Evolutionary conservation across 2,888 invertebrate species (phyloP).

Genomic region (Machimus rusticus): DNA sequence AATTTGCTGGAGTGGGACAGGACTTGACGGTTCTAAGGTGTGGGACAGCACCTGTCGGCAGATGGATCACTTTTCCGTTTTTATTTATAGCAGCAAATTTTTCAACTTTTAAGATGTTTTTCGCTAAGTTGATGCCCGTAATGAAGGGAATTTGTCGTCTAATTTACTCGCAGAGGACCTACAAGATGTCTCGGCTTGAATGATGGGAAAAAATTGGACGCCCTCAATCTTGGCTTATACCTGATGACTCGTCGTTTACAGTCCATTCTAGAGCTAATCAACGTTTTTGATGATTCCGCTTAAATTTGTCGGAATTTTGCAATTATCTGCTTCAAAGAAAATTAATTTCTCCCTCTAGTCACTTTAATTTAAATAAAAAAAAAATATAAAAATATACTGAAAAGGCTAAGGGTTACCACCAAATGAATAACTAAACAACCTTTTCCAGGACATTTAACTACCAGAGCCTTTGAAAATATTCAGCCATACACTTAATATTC

Average conservation of each 20-base stretch:
- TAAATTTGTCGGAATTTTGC: background rate
- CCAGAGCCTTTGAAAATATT: background rate
- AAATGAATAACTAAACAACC: background rate
- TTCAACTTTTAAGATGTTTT: background rate
- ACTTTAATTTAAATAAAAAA: background rate
- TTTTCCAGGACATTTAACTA: background rate
- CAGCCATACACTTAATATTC: background rate
- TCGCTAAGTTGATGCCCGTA: background rate
- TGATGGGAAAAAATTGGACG: background rate
- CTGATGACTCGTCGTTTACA: background rate
- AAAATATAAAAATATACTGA: background rate
- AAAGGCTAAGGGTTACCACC: background rate
- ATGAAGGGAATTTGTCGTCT: background rate
- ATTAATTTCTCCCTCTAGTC: background rate
- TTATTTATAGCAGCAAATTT: background rate
- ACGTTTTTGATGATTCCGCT: background rate
- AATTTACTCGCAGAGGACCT: background rate
- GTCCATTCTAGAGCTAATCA: background rate
- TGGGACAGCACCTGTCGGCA: background rate
- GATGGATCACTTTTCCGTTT: background rate
- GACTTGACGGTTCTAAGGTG: background rate
- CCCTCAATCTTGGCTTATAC: background rate
- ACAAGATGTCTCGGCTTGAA: background rate
- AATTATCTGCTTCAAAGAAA: background rate
- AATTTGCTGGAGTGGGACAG: background rate